Evolutionary conservation across 2,113 vertebrate genomes (phyloP), one percentile per base, ranked within the genome.

Genomic region (Excalfactoria chinensis): DNA sequence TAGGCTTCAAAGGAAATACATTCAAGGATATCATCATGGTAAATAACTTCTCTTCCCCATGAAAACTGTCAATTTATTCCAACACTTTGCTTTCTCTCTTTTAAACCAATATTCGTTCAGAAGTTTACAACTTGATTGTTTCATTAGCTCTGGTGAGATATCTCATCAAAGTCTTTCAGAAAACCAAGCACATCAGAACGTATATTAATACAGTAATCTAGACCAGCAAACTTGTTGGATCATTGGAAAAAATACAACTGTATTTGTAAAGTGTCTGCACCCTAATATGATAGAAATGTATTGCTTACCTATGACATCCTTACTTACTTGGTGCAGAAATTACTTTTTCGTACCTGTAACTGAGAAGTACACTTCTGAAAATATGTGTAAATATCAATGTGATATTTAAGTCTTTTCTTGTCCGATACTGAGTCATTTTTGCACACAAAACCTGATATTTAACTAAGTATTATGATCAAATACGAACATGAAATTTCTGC

Each of bases 391-490:
- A 84, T 64, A 71, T 4, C 37, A 41, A 2, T 9, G 17, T 74
- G 41, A 4, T 30, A n/a, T 93, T 96, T 91, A 28, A 8, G 15
- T 46, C 18, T 74, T 95, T 56, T 13, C 74, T 71, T 34, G 21
- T 67, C 28, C 71, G 43, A 53, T 10, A 53, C 22, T 0, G 18
- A 37, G 5, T 62, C 68, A 87, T 3, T 9, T 79, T 91, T 85
- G 40, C 21, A 34, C 6, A 3, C 34, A 49, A 20, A 25, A 84
- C 63, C 17, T 87, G 17, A 46, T 87, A 74, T 67, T 86, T 94
- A 68, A 55, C 8, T 5, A 55, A 46, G 25, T 21, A 11, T 43
- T 77, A 35, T 21, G 30, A 35, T 10, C 0, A 0, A 82, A 82
- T 19, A 35, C 0, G 11, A 34, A 26, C 7, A 37, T 51, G 14